Base-by-base conservation (phyloP, 2,797 vertebrate genomes). In the Pangasius macronema region DNA sequence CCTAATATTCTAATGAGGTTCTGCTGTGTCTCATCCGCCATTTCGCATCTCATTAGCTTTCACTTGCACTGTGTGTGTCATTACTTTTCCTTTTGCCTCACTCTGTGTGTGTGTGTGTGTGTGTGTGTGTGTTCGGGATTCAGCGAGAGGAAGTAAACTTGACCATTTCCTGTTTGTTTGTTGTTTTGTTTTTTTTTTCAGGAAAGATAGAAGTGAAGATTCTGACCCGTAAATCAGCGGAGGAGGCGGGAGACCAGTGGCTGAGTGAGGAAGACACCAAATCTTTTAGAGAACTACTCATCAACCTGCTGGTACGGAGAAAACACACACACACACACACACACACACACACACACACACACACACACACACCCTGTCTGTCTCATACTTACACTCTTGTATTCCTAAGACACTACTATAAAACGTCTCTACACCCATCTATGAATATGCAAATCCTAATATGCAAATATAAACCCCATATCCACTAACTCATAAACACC, bases 171-270 rank as follows among this genome's bases (percentile, higher is more conserved):
- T 77, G 4, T n/a, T n/a, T n/a, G n/a, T n/a, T n/a, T 27, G 3
- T 10, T 13, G 11, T 13, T 51, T 53, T 20, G 30, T 10, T 27
- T 55, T 1, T 79, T 39, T 3, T 86, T 82, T 55, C 87, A 98
- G 98, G 98, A 89, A 98, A 98, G 94, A 98, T 99, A 63, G 97
- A 98, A 91, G 98, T 99, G 89, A 99, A 98, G 93, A 98, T 99
- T 70, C 94, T 98, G 90, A 96, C 96, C 0, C 90, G 97, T 57
- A 93, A 97, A 91, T 95, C 95, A 73, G 90, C 95, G 88, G 95
- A 97, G 67, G 94, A 96, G 20, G 94, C 97, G 0, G 97, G 97
- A 16, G 95, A 96, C 42, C 97, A 96, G 72, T 98, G 97, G 97
- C 94, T 99, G 87, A 97, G 96, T 2, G 97, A 98, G 67, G 97